These are phyloP conservation scores for Podilymbus podiceps DNA, from an alignment of 2,113 vertebrate genomes.

Conservation along the genomic window DNA sequence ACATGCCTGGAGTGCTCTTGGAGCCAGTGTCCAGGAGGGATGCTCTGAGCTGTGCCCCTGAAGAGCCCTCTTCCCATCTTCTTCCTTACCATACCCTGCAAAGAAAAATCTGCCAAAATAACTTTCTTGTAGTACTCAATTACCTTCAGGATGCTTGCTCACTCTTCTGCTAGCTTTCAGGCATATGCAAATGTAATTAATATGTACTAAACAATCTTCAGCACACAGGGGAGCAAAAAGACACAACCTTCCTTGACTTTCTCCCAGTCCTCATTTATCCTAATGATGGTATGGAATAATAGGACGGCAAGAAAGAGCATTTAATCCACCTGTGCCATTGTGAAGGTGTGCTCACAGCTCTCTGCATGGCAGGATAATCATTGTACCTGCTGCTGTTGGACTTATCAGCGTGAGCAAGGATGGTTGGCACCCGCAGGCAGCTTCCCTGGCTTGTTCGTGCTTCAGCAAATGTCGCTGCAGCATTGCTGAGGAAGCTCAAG, in stretches of 20 bases:
- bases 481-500: background rate
- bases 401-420: background rate
- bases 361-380: background rate
- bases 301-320: background rate
- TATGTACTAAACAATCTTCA: constrained; percentile 44
- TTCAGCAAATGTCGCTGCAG: background rate
- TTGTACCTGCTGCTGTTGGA: background rate
- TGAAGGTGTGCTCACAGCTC: background rate
- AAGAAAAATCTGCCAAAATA: background rate
- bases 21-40: background rate
- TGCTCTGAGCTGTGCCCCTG: background rate
- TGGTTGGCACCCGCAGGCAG: background rate
- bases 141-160: background rate
- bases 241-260: background rate
- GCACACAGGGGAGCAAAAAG: background rate
- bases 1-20: background rate
- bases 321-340: background rate
- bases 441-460: background rate
- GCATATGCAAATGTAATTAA: constrained; percentile 57
- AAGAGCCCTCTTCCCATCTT: background rate
- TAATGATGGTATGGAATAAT: background rate
- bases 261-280: background rate
- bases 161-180: background rate
- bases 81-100: too few species aligned
- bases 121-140: background rate